Conservation (phyloP, 2,888 invertebrate genomes). For the Chloroclysta siterata region DNA sequence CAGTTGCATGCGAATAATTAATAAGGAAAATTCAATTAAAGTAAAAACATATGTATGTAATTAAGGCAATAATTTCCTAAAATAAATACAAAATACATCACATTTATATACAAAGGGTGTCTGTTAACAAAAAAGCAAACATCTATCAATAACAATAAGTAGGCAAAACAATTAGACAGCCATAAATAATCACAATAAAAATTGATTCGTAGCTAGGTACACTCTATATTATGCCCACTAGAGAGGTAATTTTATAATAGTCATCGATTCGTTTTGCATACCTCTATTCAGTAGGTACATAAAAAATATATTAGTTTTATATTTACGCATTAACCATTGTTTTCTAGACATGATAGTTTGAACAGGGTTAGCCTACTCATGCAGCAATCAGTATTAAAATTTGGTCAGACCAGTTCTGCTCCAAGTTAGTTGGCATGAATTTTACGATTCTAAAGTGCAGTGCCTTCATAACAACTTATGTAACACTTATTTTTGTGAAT, state of each 20-base stretch:
- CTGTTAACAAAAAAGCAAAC: conserved; percentile 33
- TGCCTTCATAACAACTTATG: too few relatives aligned
- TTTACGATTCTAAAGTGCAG: too few relatives aligned
- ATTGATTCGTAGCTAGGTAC: conserved; percentile 34
- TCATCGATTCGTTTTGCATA: background rate
- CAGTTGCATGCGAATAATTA: background rate
- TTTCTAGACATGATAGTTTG: too few relatives aligned
- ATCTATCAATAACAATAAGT: conserved; percentile 30
- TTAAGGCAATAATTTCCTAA: conserved; percentile 41
- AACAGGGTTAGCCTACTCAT: too few relatives aligned
- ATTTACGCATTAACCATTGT: too few relatives aligned
- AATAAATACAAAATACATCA: conserved; percentile 44
- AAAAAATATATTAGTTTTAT: too few relatives aligned
- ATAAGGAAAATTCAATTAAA: conserved; percentile 16
- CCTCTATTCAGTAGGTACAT: background rate
- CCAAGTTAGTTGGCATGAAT: too few relatives aligned
- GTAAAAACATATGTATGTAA: conserved; percentile 30
- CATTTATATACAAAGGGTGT: conserved; percentile 40
- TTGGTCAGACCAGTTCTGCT: too few relatives aligned
- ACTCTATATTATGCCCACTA: conserved; percentile 45
- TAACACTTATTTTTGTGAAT: too few relatives aligned
- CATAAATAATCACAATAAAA: conserved; percentile 56
- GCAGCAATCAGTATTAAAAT: too few relatives aligned
- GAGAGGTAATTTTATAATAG: background rate
- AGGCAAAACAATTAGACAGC: conserved; percentile 51